Evolutionary conservation across 2,113 vertebrate genomes (phyloP).

Genomic region (Apaloderma vittatum): DNA sequence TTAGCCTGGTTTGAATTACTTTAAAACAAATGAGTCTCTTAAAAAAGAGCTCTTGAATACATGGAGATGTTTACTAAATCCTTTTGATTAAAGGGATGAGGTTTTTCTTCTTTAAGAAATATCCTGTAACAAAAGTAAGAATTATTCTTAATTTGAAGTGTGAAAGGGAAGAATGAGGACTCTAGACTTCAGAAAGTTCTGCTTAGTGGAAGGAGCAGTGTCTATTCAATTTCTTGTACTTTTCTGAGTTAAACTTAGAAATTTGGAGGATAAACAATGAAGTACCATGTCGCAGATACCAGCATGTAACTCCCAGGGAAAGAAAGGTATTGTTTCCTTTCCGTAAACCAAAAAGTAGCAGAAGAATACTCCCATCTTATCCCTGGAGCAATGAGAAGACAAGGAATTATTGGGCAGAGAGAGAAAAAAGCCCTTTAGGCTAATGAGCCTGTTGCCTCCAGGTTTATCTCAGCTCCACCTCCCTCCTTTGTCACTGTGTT

Average conservation of each 20-base stretch:
- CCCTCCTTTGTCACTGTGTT: slow-evolving; percentile 36
- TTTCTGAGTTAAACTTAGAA: background rate
- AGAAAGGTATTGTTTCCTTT: background rate
- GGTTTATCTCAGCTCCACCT: slow-evolving; percentile 28
- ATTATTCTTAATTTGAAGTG: slow-evolving; percentile 2
- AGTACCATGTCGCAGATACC: background rate
- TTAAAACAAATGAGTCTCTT: slow-evolving; percentile 19
- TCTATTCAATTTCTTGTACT: background rate
- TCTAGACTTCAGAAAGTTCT: background rate
- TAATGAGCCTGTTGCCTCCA: background rate
- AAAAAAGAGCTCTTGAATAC: background rate
- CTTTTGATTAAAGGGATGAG: slow-evolving; percentile 18
- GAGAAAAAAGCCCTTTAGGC: background rate
- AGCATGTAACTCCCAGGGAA: background rate
- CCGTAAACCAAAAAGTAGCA: background rate
- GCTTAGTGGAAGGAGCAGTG: rapidly evolving
- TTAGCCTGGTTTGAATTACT: slow-evolving; percentile 55
- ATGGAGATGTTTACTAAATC: slow-evolving; percentile 30
- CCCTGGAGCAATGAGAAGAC: background rate
- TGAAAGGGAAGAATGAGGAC: background rate
- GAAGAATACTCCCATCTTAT: background rate
- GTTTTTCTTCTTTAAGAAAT: background rate
- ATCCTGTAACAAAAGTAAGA: slow-evolving; percentile 15
- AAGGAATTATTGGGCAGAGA: background rate
- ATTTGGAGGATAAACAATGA: background rate